A percentile compares a stretch with the other conserved stretches of the same genome.
Conservation (phyloP, 92 coral and sea anemone species). For the Epizoanthus ramosus region DNA sequence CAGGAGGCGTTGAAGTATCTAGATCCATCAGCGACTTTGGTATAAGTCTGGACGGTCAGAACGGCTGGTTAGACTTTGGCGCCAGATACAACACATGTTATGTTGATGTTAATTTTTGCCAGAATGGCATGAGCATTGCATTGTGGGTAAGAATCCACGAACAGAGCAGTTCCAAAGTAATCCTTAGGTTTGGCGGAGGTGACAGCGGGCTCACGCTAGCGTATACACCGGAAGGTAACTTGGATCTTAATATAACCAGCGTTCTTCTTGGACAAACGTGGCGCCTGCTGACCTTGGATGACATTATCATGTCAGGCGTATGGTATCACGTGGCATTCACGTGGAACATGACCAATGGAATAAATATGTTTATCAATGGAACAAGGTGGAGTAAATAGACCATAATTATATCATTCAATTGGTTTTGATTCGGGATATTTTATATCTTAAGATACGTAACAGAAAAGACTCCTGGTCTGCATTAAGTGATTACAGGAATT, state of each 20-base stretch:
- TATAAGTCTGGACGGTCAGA: constrained; percentile 42
- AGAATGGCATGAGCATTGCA: constrained; percentile 65
- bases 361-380: constrained; percentile 54
- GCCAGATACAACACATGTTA: constrained; percentile 58
- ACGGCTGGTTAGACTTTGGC: constrained; percentile 73
- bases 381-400: constrained; percentile 45
- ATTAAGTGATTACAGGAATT: too few species aligned
- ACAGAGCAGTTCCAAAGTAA: constrained; percentile 20
- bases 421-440: neutral
- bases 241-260: constrained; percentile 54
- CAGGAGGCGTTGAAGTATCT: constrained; percentile 54
- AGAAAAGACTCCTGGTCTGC: too few species aligned
- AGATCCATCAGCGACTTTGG: constrained; percentile 46
- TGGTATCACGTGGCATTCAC: constrained; percentile 68
- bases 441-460: too few species aligned
- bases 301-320: constrained; percentile 24
- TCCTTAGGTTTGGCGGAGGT: constrained; percentile 57
- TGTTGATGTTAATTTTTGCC: constrained; percentile 59
- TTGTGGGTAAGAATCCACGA: constrained; percentile 65
- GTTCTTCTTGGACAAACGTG: constrained; percentile 44
- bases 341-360: constrained; percentile 59
- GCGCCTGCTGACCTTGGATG: constrained; percentile 42
- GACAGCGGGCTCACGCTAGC: constrained; percentile 56
- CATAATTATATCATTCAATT: neutral
- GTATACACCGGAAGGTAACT: constrained; percentile 40